Evolutionary conservation across 1,140 invertebrate genomes (phyloP), one percentile per base, ranked within the genome.

Genomic region (Idris sp.): DNA sequence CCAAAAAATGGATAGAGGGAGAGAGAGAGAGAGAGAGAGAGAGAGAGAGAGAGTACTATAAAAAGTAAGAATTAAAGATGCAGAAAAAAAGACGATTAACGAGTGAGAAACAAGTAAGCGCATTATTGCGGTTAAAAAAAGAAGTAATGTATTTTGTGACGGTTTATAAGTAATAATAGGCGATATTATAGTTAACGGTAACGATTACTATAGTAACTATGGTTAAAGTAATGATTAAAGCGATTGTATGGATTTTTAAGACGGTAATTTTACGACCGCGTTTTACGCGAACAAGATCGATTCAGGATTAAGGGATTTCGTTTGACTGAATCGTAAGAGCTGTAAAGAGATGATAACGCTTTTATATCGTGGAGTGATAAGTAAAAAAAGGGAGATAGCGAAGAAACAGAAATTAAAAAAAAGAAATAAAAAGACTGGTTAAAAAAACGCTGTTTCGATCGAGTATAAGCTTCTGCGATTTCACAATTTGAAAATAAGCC

Each of bases 141-240:
- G 59, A 79, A 86, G 78, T 84, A 81, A 85, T 86, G 84, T 87
- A 87, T 87, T 86, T 86, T 86, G 81, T 83, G 84, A 86, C 79
- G 83, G 82, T 87, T 86, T 86, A 85, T 85, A 85, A 80, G 80
- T 85, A 85, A 81, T 83, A 81, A 84, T 84, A 84, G 79, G 49
- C 79, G 84, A 83, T 86, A 83, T 83, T 83, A 82, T 80, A 83
- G 79, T 79, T 84, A 83, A 83, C 69, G 75, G 49, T 74, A 74
- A 77, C 65, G 65, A 74, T 64, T 72, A 77, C 67, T 77, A 65
- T 77, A 77, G 76, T 67, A 74, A 74, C 54, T 77, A 77, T 41
- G 65, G 65, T 61, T 74, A 77, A 64, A 75, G 74, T 84, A 84
- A 81, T 8, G 78, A 76, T 74, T 81, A 82, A 79, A 81, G 75